Base-by-base conservation (phyloP, 2,113 vertebrate species). In the Centropus unirufus region DNA sequence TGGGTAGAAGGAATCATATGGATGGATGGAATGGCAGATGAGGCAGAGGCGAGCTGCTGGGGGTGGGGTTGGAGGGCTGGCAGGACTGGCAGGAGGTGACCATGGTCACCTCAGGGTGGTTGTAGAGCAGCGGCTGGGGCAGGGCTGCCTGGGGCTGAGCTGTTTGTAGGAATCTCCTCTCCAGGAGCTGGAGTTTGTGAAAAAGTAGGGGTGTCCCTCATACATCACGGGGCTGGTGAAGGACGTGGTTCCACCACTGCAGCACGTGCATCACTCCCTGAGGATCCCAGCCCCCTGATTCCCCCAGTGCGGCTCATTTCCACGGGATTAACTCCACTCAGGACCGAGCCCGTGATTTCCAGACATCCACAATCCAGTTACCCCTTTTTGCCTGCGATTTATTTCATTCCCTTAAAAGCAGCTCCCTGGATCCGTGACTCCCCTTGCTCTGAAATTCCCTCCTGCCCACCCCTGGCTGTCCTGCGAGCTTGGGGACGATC, bases 181-280 rank as follows among this genome's bases (percentile, higher is more conserved):
- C 16, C 85, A 66, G 74, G 32, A 90, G 27, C 32, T 49, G 36
- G 12, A 29, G 5, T 32, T 11, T 8, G 30, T 36, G n/a, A 24
- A 47, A 79, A 0, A 0, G 5, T 22, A 30, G 32, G 32, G 72
- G 29, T 9, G 13, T 19, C 13, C 57, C 14, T 47, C 19, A 4
- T 4, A 14, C 49, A 9, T 16, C 0, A 1, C 13, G 6, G 9
- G 16, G 19, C 42, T 68, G 54, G 2, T 17, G 76, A 20, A 16
- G 52, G 42, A 61, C 3, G 6, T 6, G 15, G 32, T 29, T 86
- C 70, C 80, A 29, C 42, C 55, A 1, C 34, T 22, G 44, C 72
- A 39, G 30, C 2, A 0, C 1, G 2, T 20, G 39, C 51, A 34
- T 11, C 74, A 12, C 26, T 16, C 30, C 4, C 0, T 1, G 36